Percentiles rank a stretch among this genome's conserved stretches.
Conservation (phyloP, 2,888 invertebrate species). For the Colletes collaris region DNA sequence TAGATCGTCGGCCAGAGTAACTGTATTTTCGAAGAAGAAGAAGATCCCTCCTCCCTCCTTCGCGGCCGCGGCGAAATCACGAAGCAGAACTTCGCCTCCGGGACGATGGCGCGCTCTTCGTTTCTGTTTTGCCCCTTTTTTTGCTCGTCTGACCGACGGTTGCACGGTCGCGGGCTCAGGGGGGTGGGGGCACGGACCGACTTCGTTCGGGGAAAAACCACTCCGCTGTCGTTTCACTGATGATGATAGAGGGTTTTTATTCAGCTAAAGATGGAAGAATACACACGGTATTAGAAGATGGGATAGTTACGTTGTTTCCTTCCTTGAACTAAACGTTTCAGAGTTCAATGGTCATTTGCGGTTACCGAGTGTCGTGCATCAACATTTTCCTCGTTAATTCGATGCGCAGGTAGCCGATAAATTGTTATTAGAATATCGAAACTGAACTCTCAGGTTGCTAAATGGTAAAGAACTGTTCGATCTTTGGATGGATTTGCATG, state of each 20-base stretch:
- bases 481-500: no score
- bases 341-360: no score
- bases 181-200: not conserved
- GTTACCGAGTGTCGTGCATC: no score
- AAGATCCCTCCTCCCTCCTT: conserved; percentile 48
- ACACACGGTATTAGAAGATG: no score
- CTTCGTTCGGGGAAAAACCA: conserved; percentile 11
- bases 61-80: conserved; percentile 56
- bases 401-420: no score
- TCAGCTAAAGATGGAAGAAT: no score
- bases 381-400: no score
- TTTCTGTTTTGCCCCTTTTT: conserved; percentile 16
- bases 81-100: conserved; percentile 56
- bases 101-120: conserved; percentile 23
- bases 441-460: no score
- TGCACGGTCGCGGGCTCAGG: not conserved
- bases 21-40: conserved; percentile 70
- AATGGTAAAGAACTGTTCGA: no score
- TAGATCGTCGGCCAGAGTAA: conserved; percentile 69
- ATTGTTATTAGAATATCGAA: no score
- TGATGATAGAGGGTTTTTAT: not conserved
- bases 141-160: not conserved
- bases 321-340: no score
- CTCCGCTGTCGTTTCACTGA: not conserved
- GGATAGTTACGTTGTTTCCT: no score